Percentiles rank a stretch among this genome's conserved stretches.
Evolutionary conservation across 2,113 vertebrate genomes (phyloP).

Genomic region (Cacatua alba): DNA sequence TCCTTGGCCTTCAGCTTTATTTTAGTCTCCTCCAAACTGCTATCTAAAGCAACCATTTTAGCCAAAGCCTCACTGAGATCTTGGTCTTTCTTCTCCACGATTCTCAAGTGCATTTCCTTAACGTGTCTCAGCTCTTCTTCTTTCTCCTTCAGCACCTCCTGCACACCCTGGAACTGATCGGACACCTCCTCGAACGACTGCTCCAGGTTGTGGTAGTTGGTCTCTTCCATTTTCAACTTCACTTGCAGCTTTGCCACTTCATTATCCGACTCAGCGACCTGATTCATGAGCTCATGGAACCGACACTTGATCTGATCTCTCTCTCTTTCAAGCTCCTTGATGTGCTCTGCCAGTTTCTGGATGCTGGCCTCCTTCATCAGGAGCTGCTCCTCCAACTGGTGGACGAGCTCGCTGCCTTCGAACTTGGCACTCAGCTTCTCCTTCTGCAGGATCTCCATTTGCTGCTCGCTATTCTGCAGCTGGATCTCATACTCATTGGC

Average conservation of each 20-base stretch:
- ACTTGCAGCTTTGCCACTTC: constrained; percentile 84
- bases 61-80: constrained; percentile 88
- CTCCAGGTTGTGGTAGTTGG: constrained; percentile 85
- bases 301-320: constrained; percentile 83
- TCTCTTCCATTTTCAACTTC: constrained; percentile 83
- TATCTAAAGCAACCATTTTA: constrained; percentile 87
- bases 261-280: constrained; percentile 81
- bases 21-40: constrained; percentile 88
- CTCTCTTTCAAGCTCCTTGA: constrained; percentile 85
- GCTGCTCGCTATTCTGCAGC: constrained; percentile 83
- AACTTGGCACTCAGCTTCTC: constrained; percentile 78
- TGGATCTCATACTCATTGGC: constrained; percentile 82
- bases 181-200: constrained; percentile 83
- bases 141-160: constrained; percentile 83
- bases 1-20: constrained; percentile 85
- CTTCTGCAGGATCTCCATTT: constrained; percentile 85
- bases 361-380: constrained; percentile 78
- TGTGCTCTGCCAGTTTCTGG: constrained; percentile 83
- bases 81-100: constrained; percentile 86
- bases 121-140: constrained; percentile 88
- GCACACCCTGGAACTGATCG: constrained; percentile 84
- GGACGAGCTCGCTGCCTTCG: constrained; percentile 81
- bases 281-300: constrained; percentile 90
- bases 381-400: constrained; percentile 86
- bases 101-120: constrained; percentile 84